Evolutionary conservation across 2,797 vertebrate genomes (phyloP), one percentile per base, ranked within the genome.

Genomic region (Thaleichthys pacificus): DNA sequence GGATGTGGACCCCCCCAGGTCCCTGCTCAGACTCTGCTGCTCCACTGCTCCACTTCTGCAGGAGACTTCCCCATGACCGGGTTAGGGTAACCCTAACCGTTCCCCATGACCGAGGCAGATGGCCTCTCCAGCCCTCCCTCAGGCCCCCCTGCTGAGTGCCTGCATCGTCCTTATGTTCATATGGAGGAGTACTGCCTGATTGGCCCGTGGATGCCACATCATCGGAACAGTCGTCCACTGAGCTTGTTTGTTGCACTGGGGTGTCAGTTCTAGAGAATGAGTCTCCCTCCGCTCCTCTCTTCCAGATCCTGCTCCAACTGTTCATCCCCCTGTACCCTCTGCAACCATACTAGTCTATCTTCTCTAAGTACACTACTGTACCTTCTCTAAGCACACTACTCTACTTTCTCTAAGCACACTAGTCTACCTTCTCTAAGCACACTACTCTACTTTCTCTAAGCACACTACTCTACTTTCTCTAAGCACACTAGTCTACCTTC

Each of bases 41-140:
- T 17, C 77, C 62, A 56, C 60, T 74, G 7, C 42, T 75, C 81
- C 68, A 56, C 66, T 83, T 90, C 22, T 76, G 77, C 9, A 88
- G 63, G 30, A 90, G 28, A 21, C 75, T 68, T 17, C 85, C 85
- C 92, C 86, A 91, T 2, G 91, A 87, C 19, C 77, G 71, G 32
- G 32, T 35, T 6, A 8, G 32, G 32, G 7, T 35, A 35, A 35
- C 32, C 8, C 32, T 35, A 8, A 35, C 32, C 32, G 74, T 68
- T 17, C 85, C 85, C 92, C 86, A 91, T 2, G 91, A 87, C 19
- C 78, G 71, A 9, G 91, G 90, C 21, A 94, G 66, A 64, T 93
- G 79, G 14, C 76, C 86, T 19, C 77, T 87, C 62, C 91, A 75
- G 7, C 77, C 79, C 15, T 80, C 60, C 42, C 83, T 89, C 32